Percentiles rank a stretch among this genome's conserved stretches.
These are phyloP conservation scores for Ptychoptera contaminata DNA, from an alignment of 2,888 invertebrate genomes.

Conservation along the genomic window DNA sequence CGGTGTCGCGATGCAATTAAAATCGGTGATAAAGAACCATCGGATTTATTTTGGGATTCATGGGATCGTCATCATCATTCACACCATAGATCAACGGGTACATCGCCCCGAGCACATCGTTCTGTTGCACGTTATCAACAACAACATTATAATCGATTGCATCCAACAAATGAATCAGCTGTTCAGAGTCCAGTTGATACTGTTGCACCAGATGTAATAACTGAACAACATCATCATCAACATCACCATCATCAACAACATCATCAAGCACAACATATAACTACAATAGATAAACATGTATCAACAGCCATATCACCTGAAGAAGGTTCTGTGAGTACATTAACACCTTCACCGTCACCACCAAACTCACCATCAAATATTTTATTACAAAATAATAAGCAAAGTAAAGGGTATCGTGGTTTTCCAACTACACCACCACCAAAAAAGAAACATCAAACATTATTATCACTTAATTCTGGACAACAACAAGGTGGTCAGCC, in stretches of 20 bases:
- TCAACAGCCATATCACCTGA: slow-evolving; percentile 13
- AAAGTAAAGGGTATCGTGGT: slow-evolving; percentile 11
- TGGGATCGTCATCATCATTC: slow-evolving; percentile 60
- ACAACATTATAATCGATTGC: slow-evolving; percentile 1
- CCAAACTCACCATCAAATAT: slow-evolving; percentile 23
- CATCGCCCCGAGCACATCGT: slow-evolving; percentile 33
- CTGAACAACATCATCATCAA: slow-evolving; percentile 13
- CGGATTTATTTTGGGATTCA: slow-evolving; percentile 77
- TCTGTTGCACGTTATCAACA: slow-evolving; percentile 11
- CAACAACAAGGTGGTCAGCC: slow-evolving; percentile 18
- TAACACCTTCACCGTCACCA: slow-evolving; percentile 29
- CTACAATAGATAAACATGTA: no score
- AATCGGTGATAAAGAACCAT: slow-evolving; percentile 17
- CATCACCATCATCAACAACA: slow-evolving; percentile 8
- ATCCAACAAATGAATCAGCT: not conserved
- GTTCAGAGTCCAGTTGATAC: not conserved
- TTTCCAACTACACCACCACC: slow-evolving; percentile 73
- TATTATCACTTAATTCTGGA: slow-evolving; percentile 27
- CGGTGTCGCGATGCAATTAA: slow-evolving; percentile 38
- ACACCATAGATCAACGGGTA: slow-evolving; percentile 19
- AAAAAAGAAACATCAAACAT: slow-evolving; percentile 53
- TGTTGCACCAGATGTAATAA: slow-evolving; percentile 6
- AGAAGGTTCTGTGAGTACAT: slow-evolving; percentile 19
- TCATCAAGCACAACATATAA: no score
- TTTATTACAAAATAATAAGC: not conserved